Evolutionary conservation across 2,797 vertebrate genomes (phyloP), one percentile per base, ranked within the genome.

Genomic region (Nannoperca obscura): DNA sequence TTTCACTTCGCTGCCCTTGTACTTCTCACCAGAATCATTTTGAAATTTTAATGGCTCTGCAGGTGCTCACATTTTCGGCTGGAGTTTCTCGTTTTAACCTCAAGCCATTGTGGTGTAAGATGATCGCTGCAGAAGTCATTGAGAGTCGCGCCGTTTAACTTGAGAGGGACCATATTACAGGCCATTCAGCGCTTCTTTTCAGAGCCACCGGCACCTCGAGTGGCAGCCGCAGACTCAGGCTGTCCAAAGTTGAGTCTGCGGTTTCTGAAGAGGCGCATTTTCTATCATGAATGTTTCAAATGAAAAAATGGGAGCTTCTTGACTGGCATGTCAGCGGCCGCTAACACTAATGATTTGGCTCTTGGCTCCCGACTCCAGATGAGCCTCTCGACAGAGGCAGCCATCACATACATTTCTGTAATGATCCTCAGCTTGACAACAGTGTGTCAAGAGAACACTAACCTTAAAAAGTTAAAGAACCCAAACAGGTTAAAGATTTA

Each of bases 11-110:
- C 70, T 61, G 47, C 32, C 55, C 68, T 54, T 66, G 58, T 61
- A 50, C 27, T 68, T 87, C 53, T 79, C 54, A 81, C 62, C 68
- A 52, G 47, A 76, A 70, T 74, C 60, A 32, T 75, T 83, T 24
- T 86, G 44, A 63, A 82, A 82, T 55, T 82, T 86, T 69, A 86
- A 87, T 77, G 71, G 38, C 40, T 65, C 12, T 47, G 78, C 65
- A 77, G 80, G 69, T 68, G 69, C 66, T 83, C 40, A 49, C 64
- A 60, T 77, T 80, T 76, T 79, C 65, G 74, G 71, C n/a, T 32
- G 15, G 3, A 52, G 62, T 73, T 53, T 80, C 67, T 85, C 59
- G 74, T 79, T 85, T 78, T 58, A 81, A 80, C 79, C 78, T 71
- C 34, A 47, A 76, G 69, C 64, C 54, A 57, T 30, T 47, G 65